Conservation (phyloP, 1,140 invertebrate species). For the Lepidotrigona ventralis region DNA sequence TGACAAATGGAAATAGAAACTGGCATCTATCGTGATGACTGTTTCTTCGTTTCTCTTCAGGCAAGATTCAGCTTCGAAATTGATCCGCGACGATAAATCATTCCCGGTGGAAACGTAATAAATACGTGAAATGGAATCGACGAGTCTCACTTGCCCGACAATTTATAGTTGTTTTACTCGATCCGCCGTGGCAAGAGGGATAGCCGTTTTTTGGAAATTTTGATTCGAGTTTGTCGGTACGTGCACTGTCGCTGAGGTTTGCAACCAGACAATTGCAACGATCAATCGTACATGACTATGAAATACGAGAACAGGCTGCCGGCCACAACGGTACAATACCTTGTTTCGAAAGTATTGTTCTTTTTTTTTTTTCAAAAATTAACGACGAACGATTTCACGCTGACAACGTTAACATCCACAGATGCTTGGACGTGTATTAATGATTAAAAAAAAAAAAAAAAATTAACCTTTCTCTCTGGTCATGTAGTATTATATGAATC, state of each 20-base stretch:
- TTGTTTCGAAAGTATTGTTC: not conserved
- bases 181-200: not conserved
- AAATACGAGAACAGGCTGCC: constrained; percentile 1
- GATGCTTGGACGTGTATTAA: not conserved
- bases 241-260: constrained; percentile 9
- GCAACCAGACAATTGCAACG: constrained; percentile 20
- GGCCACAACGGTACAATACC: not conserved
- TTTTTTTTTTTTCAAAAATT: not conserved
- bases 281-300: constrained; percentile 19
- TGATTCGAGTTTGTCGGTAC: constrained; percentile 1
- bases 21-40: no score
- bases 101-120: not conserved
- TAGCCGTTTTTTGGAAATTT: constrained; percentile 1
- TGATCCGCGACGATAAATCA: not conserved
- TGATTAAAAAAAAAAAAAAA: no score
- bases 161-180: constrained; percentile 4
- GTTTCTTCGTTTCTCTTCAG: no score
- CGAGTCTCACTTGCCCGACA: not conserved
- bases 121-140: not conserved
- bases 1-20: no score
- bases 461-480: no score
- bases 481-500: no score
- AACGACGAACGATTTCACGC: not conserved
- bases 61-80: not conserved
- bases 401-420: not conserved